Base-by-base conservation (phyloP, 2,797 vertebrate species). In the Threskiornis aethiopicus region DNA sequence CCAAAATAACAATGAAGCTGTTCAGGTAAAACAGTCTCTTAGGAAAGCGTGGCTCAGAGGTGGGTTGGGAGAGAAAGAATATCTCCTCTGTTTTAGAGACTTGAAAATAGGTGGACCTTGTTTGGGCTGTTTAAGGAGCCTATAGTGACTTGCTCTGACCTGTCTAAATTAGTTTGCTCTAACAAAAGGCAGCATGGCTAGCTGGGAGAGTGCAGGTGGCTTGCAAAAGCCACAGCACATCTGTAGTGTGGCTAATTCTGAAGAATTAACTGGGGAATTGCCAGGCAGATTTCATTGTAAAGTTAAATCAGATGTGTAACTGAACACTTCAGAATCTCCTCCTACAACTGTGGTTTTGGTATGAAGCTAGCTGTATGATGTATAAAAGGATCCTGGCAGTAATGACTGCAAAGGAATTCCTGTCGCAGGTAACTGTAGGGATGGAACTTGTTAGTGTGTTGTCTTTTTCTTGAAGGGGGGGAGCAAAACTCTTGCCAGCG, bases 1-100 rank as follows among this genome's bases (percentile, higher is more conserved):
- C 55, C 54, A 91, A 88, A 85, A 16, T 92, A 94, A 77, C 37
- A 67, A 84, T 96, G 90, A 96, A 97, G 58, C 86, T 89, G 35
- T 96, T 97, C 92, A 97, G 95, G 94, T 97, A 96, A 96, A 96
- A 88, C 10, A 37, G 59, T 64, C 70, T 94, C 26, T 76, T 44
- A 89, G 72, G 46, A 72, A 78, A 37, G 31, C 8, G 17, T 15
- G 9, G 82, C 24, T 84, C 46, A n/a, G 86, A 85, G 31, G 59
- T 77, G 59, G 52, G 25, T 82, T 91, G 62, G 21, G 69, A 71
- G n/a, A 71, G 65, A 49, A 65, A 28, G n/a, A 52, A 3, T 21
- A 47, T 67, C 15, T 79, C 14, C 8, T 72, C 25, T 70, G 33
- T 19, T 87, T 54, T 33, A 19, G 7, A 81, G 67, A 42, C 24